Base-by-base conservation (phyloP, 2,797 vertebrate genomes). In the Pangasius djambal region DNA sequence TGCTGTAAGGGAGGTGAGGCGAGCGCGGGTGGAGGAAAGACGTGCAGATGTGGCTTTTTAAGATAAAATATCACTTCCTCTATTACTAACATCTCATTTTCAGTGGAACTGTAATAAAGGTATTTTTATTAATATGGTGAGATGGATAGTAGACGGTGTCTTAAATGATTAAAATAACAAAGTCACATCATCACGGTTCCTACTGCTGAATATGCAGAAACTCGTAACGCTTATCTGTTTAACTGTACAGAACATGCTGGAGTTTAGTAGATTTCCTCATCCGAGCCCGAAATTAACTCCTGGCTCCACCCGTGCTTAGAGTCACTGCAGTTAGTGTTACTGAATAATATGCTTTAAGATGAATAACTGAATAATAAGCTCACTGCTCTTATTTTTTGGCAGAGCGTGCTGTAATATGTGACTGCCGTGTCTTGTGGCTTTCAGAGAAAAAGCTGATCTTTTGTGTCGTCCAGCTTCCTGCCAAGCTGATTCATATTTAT, bases 401-500 rank as follows among this genome's bases (percentile, higher is more conserved):
- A 28, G 20, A 4, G 22, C 12, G 12, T 2, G 9, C 22, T 75
- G 72, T 55, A 69, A 2, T 13, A n/a, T 40, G 40, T 37, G 74
- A 63, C 28, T 0, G 85, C 12, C 6, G 70, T 25, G 37, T 74
- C 70, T 72, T 72, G 34, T 20, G 18, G 18, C 16, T 40, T 40
- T 72, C 16, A 72, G 9, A 37, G 34, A 72, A 72, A 40, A 61
- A 61, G 59, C 25, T 40, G 22, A 74, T 34, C 12, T 40, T 77
- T 72, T 28, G 0, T 40, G 59, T 77, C 52, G 20, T 40, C 59
- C 44, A 52, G 63, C 20, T 86, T 4, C 6, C 61, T 52, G 65
- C 55, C 37, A 83, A 72, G 55, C 8, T 44, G 40, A 84, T 86
- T 67, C 81, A 83, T 44, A 74, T 83, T 81, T 79, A 40, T 86